Evolutionary conservation across 2,888 invertebrate genomes (phyloP).

Genomic region (Yponomeuta evonymella): DNA sequence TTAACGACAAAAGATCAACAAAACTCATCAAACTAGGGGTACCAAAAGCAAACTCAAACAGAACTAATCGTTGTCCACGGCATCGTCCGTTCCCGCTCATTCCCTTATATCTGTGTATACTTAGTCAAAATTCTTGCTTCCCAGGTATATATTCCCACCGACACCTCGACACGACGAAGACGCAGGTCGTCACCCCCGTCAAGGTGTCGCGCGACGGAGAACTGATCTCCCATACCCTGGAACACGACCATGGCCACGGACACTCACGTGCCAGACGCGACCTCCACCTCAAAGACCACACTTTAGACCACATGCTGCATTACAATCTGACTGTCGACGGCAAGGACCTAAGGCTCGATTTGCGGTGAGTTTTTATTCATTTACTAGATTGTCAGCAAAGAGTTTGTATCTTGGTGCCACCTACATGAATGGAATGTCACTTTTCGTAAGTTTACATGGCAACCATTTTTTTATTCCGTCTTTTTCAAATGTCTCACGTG

Average conservation of each 20-base stretch:
- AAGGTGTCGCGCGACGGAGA: slow-evolving; percentile 76
- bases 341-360: slow-evolving; percentile 58
- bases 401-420: no score
- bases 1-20: no score
- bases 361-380: slow-evolving; percentile 50
- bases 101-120: no score
- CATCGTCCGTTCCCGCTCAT: no score
- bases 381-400: no score
- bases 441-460: no score
- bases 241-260: slow-evolving; percentile 70
- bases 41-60: no score
- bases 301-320: slow-evolving; percentile 52
- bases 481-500: no score
- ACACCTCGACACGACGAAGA: slow-evolving; percentile 68
- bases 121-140: not conserved
- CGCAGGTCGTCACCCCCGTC: slow-evolving; percentile 77
- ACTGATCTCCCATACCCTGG: slow-evolving; percentile 73
- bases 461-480: no score
- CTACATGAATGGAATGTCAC: no score
- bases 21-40: no score
- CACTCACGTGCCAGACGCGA: slow-evolving; percentile 71
- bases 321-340: slow-evolving; percentile 70
- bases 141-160: slow-evolving; percentile 69
- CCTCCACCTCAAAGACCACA: slow-evolving; percentile 45
- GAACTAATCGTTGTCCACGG: no score